These are phyloP conservation scores for Catharus ustulatus DNA, from an alignment of 2,797 vertebrate genomes.

Conservation along the genomic window DNA sequence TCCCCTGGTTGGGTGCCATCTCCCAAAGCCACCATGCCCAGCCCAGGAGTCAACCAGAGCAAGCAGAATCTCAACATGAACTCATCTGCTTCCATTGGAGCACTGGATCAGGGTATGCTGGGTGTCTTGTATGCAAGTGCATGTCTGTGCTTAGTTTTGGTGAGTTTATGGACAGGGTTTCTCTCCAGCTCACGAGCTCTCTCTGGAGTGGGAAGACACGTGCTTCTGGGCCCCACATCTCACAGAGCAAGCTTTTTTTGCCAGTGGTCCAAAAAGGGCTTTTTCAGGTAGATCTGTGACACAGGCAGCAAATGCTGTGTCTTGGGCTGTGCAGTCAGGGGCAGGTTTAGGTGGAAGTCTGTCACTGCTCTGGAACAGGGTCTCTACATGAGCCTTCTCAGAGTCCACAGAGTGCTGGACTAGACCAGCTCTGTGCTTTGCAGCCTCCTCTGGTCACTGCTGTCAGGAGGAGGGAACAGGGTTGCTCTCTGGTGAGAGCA, in stretches of 20 bases:
- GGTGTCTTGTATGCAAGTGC: rapidly evolving
- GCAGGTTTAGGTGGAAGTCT: neutral
- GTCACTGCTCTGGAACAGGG: neutral
- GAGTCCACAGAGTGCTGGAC: neutral
- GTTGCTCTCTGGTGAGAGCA: neutral
- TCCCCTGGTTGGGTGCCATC: slow-evolving; percentile 90
- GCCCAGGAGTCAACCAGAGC: slow-evolving; percentile 85
- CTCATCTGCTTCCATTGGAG: slow-evolving; percentile 72
- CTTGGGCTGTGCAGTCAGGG: neutral
- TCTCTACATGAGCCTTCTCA: neutral
- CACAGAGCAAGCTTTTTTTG: neutral
- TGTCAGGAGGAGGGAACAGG: rapidly evolving
- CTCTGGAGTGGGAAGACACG: rapidly evolving
- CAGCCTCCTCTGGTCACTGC: neutral
- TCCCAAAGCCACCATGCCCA: slow-evolving; percentile 90
- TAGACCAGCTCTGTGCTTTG: neutral
- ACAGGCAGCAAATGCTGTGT: neutral
- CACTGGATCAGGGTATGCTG: slow-evolving; percentile 86
- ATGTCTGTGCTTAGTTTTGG: neutral
- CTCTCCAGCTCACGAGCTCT: neutral
- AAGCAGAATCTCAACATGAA: slow-evolving; percentile 77
- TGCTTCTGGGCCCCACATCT: neutral
- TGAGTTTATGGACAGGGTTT: neutral
- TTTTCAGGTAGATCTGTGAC: neutral
- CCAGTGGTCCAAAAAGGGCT: neutral